These are phyloP conservation scores for Carabus problematicus DNA, from an alignment of 2,888 invertebrate genomes.

Conservation along the genomic window DNA sequence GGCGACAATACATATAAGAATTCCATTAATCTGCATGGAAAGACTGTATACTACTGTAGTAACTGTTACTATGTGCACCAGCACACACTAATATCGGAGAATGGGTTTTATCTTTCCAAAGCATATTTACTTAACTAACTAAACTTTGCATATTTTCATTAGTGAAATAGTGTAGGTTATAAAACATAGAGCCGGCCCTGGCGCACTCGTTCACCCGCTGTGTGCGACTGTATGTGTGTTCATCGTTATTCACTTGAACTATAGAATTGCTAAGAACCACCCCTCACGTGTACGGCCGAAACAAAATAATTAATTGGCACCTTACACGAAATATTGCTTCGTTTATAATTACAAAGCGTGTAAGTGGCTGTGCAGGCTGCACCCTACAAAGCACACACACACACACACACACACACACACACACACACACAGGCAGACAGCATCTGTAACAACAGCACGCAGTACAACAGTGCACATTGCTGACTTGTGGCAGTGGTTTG, in stretches of 20 bases:
- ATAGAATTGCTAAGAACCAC: conserved; percentile 13
- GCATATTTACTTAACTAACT: no score
- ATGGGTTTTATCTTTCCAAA: no score
- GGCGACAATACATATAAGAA: neutral
- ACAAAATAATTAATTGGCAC: conserved; percentile 58
- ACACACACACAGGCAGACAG: neutral
- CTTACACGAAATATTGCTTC: conserved; percentile 60
- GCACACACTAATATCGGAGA: no score
- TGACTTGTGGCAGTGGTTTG: no score
- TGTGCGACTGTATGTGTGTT: conserved; percentile 4
- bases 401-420: conserved; percentile 9
- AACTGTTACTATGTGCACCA: neutral
- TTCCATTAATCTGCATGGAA: conserved; percentile 39
- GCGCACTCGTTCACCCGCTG: neutral
- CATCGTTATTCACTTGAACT: neutral
- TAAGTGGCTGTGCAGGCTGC: conserved; percentile 45
- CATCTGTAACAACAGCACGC: no score
- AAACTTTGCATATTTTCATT: neutral
- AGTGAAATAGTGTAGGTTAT: neutral
- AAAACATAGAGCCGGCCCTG: no score
- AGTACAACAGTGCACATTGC: no score
- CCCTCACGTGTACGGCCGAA: conserved; percentile 31
- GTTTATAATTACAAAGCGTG: conserved; percentile 59
- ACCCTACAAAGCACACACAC: neutral
- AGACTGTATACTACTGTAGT: conserved; percentile 4